These are phyloP conservation scores for Caenorhabditis inopinata DNA, from an alignment of 1,140 invertebrate species.

Conservation along the genomic window DNA sequence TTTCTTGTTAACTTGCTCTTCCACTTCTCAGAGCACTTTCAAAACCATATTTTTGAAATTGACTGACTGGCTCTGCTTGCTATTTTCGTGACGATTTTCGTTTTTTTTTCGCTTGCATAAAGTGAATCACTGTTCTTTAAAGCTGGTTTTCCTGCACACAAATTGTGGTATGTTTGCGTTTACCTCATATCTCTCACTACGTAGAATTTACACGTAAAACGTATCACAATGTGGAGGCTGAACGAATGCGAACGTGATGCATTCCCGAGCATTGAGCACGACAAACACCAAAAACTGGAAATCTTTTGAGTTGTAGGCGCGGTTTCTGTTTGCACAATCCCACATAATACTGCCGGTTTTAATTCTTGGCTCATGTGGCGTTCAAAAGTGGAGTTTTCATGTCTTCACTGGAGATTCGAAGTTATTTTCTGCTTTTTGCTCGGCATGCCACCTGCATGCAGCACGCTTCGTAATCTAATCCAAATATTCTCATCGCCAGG, in stretches of 20 bases:
- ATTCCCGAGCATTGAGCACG: neutral
- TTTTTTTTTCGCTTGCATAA: neutral
- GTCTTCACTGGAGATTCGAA: too few relatives aligned
- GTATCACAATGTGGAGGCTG: neutral
- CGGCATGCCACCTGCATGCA: neutral
- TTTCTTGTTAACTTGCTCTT: too few relatives aligned
- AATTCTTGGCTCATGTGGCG: conserved; percentile 28
- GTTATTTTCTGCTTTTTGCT: neutral
- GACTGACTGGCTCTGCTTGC: neutral
- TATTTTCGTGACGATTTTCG: neutral
- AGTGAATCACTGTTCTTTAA: neutral
- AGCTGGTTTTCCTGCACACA: neutral
- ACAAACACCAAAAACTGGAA: neutral
- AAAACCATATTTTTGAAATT: neutral
- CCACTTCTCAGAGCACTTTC: too few relatives aligned
- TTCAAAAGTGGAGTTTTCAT: conserved; percentile 21
- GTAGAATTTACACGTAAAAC: conserved; percentile 23
- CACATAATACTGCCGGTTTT: conserved; percentile 31
- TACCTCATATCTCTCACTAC: neutral
- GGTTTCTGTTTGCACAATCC: conserved; percentile 15
- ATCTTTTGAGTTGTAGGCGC: neutral
- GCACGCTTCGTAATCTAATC: neutral
- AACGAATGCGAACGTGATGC: conserved; percentile 1
- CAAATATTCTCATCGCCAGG: too few relatives aligned
- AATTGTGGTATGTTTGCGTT: neutral